A percentile compares a stretch with the other conserved stretches of the same genome.
phyloP scores from a whole-genome alignment of 2,113 vertebrate species.

The Urocynchramus pylzowi region DNA sequence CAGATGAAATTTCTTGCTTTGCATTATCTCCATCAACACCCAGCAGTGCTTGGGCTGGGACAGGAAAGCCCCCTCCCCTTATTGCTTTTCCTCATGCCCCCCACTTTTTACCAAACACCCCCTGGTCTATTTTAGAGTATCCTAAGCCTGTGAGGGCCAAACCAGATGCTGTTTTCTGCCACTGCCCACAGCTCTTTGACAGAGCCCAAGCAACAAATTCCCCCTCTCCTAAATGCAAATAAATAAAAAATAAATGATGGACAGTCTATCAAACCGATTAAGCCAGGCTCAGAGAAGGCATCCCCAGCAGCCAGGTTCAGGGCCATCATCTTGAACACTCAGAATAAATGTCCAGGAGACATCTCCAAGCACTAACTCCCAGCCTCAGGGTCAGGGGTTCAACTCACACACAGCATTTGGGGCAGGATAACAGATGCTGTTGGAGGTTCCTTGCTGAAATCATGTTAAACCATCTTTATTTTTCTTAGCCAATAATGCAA shows the following conservation, averaged over 20 bases:
- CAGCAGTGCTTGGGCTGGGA: not conserved
- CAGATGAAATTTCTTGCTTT: not conserved
- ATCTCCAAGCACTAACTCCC: not conserved
- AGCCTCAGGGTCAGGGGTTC: not conserved
- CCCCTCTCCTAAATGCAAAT: not conserved
- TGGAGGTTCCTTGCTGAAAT: not conserved
- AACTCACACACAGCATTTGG: not conserved
- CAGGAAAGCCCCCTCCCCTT: not conserved
- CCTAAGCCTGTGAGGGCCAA: not conserved
- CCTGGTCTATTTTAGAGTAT: not conserved
- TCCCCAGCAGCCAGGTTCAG: constrained; percentile 1
- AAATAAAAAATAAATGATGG: constrained; percentile 1
- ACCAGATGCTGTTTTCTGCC: not conserved
- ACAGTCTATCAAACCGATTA: constrained; percentile 18
- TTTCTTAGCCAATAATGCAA: not conserved
- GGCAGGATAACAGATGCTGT: not conserved
- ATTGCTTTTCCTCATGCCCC: not conserved
- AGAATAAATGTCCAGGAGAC: not conserved
- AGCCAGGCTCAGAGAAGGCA: not conserved
- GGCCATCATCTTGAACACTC: not conserved
- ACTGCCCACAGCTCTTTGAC: not conserved
- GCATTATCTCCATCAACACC: not conserved
- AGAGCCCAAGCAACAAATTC: not conserved
- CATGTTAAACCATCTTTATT: not conserved
- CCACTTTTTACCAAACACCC: not conserved